Evolutionary conservation across 2,113 vertebrate genomes (phyloP).

Genomic region (Dolichallabes microphthalmus): DNA sequence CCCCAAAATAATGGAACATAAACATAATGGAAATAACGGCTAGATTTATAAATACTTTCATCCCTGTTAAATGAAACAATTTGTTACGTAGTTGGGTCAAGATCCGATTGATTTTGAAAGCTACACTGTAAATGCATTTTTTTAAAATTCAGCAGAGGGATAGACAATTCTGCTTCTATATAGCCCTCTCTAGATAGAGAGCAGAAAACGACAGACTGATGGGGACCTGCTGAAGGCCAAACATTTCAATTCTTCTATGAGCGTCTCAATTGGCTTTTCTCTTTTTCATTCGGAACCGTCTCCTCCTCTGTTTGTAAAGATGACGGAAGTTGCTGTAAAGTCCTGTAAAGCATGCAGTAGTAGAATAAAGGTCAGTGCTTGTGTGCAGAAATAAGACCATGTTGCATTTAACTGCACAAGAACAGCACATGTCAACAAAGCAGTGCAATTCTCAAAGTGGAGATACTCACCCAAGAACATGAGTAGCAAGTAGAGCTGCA

Average conservation of each 20-base stretch:
- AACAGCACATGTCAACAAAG: neutral
- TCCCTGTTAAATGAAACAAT: neutral
- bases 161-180: neutral
- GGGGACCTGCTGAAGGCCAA: constrained; percentile 8
- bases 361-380: neutral
- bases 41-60: constrained; percentile 33
- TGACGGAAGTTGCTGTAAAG: constrained; percentile 85
- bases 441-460: neutral
- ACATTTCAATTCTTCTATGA: constrained; percentile 17
- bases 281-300: constrained; percentile 82
- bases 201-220: neutral
- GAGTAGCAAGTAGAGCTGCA: constrained; percentile 81
- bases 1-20: too few species aligned
- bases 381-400: neutral
- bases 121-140: constrained; percentile 45
- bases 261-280: constrained; percentile 81
- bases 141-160: neutral
- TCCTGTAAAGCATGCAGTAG: constrained; percentile 65
- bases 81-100: neutral
- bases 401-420: neutral
- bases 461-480: constrained; percentile 85
- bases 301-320: constrained; percentile 89
- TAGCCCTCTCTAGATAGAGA: constrained; percentile 1
- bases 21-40: constrained; percentile 1
- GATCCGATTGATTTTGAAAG: neutral